phyloP scores from a whole-genome alignment of 2,113 vertebrate species.

The Heloderma charlesbogerti region DNA sequence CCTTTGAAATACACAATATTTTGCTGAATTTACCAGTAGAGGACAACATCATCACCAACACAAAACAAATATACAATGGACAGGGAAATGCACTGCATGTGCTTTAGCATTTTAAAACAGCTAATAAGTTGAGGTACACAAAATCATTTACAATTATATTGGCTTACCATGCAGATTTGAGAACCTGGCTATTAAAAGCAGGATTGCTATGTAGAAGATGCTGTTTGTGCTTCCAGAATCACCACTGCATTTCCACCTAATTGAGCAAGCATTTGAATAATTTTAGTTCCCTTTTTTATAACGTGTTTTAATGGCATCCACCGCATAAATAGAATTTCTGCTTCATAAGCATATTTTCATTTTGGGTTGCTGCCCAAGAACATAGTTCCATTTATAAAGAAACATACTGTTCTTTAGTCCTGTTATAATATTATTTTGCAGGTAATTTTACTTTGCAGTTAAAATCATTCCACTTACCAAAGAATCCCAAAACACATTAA shows the following conservation, averaged over 20 bases:
- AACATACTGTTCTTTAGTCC: not conserved
- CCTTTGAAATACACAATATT: not conserved
- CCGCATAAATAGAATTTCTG: conserved; percentile 3
- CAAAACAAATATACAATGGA: not conserved
- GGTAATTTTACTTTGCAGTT: not conserved
- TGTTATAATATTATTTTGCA: conserved; percentile 10
- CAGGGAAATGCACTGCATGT: not conserved
- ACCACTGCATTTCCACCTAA: not conserved
- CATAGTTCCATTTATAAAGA: not conserved
- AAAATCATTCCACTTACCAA: not conserved
- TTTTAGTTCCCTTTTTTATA: not conserved
- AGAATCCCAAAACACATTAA: not conserved
- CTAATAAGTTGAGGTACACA: not conserved
- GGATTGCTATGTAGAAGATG: not conserved
- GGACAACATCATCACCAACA: conserved; percentile 29
- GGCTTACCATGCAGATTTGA: not conserved
- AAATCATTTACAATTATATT: not conserved
- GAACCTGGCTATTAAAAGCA: not conserved
- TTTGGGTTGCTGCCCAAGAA: conserved; percentile 11
- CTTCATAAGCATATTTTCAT: conserved; percentile 9
- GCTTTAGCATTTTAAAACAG: not conserved
- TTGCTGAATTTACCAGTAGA: conserved; percentile 2
- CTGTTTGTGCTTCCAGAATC: not conserved
- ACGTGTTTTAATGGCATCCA: not conserved
- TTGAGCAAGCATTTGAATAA: not conserved